Evolutionary conservation across 2,113 vertebrate genomes (phyloP).

Genomic region (Sinosuthora webbiana): DNA sequence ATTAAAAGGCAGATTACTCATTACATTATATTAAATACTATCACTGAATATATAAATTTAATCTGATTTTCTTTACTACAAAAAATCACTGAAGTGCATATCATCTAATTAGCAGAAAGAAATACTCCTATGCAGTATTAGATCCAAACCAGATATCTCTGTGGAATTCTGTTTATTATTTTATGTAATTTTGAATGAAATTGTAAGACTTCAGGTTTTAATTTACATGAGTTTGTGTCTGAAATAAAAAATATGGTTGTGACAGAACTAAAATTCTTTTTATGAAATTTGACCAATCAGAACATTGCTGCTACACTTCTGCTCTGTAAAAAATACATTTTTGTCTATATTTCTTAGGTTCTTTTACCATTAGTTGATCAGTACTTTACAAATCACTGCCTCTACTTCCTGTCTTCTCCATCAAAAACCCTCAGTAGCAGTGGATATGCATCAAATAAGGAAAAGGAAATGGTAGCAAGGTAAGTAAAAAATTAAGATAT

Average conservation of each 20-base stretch:
- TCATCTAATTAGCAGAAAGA: neutral
- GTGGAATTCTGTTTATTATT: neutral
- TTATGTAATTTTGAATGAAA: neutral
- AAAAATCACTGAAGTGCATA: neutral
- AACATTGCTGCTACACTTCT: neutral
- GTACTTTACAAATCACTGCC: conserved; percentile 96
- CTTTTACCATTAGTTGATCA: conserved; percentile 96
- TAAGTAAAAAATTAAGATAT: conserved; percentile 62
- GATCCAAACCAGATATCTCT: neutral
- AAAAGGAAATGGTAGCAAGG: conserved; percentile 99
- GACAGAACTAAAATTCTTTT: neutral
- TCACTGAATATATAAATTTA: neutral
- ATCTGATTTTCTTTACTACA: neutral
- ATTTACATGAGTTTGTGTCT: neutral
- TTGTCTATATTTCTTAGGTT: conserved; percentile 78
- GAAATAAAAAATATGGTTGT: neutral
- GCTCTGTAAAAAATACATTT: neutral
- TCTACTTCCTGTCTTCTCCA: conserved; percentile 96
- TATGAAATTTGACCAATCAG: neutral
- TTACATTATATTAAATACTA: neutral
- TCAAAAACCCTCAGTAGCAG: conserved; percentile 93
- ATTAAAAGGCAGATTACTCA: neutral
- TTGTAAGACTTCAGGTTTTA: neutral
- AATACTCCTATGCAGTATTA: neutral
- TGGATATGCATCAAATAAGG: conserved; percentile 95